phyloP scores from a whole-genome alignment of 2,113 vertebrate genomes.

The Oostethus manadensis region DNA sequence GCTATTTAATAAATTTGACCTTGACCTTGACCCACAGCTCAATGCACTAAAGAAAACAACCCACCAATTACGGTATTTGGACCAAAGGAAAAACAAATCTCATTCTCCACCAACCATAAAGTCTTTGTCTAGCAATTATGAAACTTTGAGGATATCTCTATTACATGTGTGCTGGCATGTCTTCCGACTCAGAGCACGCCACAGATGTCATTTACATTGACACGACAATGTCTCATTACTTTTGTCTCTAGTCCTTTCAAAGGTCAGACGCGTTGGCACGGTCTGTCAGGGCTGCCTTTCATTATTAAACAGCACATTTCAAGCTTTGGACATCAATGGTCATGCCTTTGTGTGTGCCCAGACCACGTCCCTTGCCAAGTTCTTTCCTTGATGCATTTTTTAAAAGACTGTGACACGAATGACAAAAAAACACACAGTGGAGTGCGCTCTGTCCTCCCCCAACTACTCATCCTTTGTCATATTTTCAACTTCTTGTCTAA shows the following conservation, averaged over 20 bases:
- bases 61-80: too few relatives aligned
- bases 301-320: slow-evolving; percentile 39
- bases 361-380: slow-evolving; percentile 34
- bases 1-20: too few relatives aligned
- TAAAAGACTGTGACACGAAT: slow-evolving; percentile 64
- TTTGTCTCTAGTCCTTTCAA: background rate
- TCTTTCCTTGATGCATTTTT: slow-evolving; percentile 72
- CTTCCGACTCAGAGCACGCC: too few relatives aligned
- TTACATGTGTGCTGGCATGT: too few relatives aligned
- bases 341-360: slow-evolving; percentile 42
- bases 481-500: slow-evolving; percentile 25
- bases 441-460: slow-evolving; percentile 10
- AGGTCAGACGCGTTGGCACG: slow-evolving; percentile 8
- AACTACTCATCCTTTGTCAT: slow-evolving; percentile 41
- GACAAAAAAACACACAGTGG: background rate
- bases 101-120: too few relatives aligned
- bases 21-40: too few relatives aligned
- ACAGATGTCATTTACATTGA: too few relatives aligned
- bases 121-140: too few relatives aligned
- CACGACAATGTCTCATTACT: background rate
- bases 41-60: too few relatives aligned
- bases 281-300: slow-evolving; percentile 25
- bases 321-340: slow-evolving; percentile 54
- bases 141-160: too few relatives aligned
- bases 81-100: too few relatives aligned